A percentile compares a stretch with the other conserved stretches of the same genome.
Evolutionary conservation across 1,140 invertebrate genomes (phyloP).

Genomic region (Drosophila tani): DNA sequence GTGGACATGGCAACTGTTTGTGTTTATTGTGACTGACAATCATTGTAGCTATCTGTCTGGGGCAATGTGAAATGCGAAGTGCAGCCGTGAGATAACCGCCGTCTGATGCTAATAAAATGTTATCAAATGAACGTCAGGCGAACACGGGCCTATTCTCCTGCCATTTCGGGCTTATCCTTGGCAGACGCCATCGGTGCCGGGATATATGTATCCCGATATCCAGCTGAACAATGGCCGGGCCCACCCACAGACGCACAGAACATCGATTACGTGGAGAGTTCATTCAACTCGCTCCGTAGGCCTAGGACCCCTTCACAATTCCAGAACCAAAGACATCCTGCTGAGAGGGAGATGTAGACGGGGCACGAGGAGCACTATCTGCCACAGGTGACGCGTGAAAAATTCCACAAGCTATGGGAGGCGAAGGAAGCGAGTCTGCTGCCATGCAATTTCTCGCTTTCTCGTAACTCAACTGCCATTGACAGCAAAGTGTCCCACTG

Average conservation of each 20-base stretch:
- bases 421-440: conserved; percentile 28
- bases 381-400: conserved; percentile 65
- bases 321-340: conserved; percentile 6
- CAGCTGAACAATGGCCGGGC: conserved; percentile 23
- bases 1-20: conserved; percentile 30
- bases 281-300: conserved; percentile 38
- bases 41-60: conserved; percentile 24
- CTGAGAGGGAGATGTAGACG: background rate
- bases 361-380: conserved; percentile 25
- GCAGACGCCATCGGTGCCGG: conserved; percentile 34
- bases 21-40: conserved; percentile 50
- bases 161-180: conserved; percentile 56
- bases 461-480: conserved; percentile 71
- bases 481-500: conserved; percentile 49
- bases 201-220: conserved; percentile 23
- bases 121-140: conserved; percentile 73
- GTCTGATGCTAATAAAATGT: conserved; percentile 70
- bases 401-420: conserved; percentile 26
- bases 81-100: conserved; percentile 54
- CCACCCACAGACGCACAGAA: no score
- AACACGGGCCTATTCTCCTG: conserved; percentile 46
- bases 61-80: conserved; percentile 32
- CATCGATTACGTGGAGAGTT: conserved; percentile 33
- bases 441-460: conserved; percentile 64
- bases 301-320: background rate